These are phyloP conservation scores for Pilophorus perplexus DNA, from an alignment of 2,888 invertebrate genomes.

Conservation along the genomic window DNA sequence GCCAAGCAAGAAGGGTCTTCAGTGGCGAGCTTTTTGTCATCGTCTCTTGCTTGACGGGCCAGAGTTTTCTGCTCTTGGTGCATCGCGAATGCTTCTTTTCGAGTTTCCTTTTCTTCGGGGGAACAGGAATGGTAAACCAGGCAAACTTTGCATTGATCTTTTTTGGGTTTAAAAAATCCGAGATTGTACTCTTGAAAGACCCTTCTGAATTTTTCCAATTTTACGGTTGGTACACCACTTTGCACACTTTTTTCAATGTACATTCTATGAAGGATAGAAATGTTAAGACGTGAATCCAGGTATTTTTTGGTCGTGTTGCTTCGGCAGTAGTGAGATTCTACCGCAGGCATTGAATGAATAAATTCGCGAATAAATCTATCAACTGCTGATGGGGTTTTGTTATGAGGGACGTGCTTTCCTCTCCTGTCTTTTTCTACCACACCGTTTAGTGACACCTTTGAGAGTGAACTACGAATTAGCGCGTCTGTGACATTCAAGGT, in stretches of 20 bases:
- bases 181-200: slow-evolving; percentile 11
- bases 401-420: no score
- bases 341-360: slow-evolving; percentile 6
- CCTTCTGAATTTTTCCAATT: no score
- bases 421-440: slow-evolving; percentile 16
- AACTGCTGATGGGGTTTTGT: slow-evolving; percentile 9
- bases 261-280: no score
- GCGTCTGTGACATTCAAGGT: no score
- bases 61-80: slow-evolving; percentile 7
- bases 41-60: not conserved
- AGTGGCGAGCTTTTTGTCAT: slow-evolving; percentile 1
- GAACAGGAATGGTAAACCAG: slow-evolving; percentile 4
- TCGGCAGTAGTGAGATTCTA: no score
- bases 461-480: slow-evolving; percentile 15
- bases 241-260: slow-evolving; percentile 1
- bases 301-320: slow-evolving; percentile 14
- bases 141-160: no score
- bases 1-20: slow-evolving; percentile 8
- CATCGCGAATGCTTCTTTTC: slow-evolving; percentile 8
- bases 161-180: slow-evolving; percentile 14
- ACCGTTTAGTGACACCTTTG: slow-evolving; percentile 43
- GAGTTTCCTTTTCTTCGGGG: slow-evolving; percentile 2
- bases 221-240: slow-evolving; percentile 1
- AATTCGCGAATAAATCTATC: slow-evolving; percentile 10
- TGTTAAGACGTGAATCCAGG: slow-evolving; percentile 4